Conservation (phyloP, 1,140 invertebrate genomes). For the Cyphomyrmex costatus region DNA sequence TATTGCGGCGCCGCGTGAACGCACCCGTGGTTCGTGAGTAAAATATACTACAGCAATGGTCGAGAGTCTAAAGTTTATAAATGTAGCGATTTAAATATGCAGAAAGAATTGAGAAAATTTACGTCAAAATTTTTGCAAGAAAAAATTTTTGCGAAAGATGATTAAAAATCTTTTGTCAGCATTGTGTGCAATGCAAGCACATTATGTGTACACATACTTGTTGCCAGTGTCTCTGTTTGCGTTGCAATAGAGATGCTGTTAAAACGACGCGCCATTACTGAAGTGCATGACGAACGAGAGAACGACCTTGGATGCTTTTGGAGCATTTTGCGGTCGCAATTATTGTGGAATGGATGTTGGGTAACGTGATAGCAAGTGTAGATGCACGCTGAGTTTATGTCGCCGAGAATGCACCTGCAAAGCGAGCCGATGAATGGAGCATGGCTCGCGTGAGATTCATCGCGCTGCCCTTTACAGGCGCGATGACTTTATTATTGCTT, state of each 20-base stretch:
- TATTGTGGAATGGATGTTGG: constrained; percentile 58
- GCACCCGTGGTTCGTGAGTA: constrained; percentile 71
- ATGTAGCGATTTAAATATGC: neutral
- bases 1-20: constrained; percentile 76
- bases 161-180: neutral
- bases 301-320: constrained; percentile 44
- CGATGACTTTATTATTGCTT: constrained; percentile 75
- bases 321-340: constrained; percentile 62
- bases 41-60: constrained; percentile 54
- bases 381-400: constrained; percentile 50
- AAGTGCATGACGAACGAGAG: constrained; percentile 10
- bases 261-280: neutral
- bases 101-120: neutral
- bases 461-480: constrained; percentile 51
- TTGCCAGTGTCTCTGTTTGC: neutral
- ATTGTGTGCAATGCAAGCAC: neutral
- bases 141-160: neutral
- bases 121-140: neutral
- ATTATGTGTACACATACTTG: neutral
- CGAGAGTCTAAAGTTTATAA: neutral
- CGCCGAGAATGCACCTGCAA: constrained; percentile 41
- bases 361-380: neutral
- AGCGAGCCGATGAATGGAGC: constrained; percentile 67
- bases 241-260: neutral
- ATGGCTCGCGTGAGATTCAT: constrained; percentile 69